Base-by-base conservation (phyloP, 2,797 vertebrate genomes). In the Taeniopygia guttata region DNA sequence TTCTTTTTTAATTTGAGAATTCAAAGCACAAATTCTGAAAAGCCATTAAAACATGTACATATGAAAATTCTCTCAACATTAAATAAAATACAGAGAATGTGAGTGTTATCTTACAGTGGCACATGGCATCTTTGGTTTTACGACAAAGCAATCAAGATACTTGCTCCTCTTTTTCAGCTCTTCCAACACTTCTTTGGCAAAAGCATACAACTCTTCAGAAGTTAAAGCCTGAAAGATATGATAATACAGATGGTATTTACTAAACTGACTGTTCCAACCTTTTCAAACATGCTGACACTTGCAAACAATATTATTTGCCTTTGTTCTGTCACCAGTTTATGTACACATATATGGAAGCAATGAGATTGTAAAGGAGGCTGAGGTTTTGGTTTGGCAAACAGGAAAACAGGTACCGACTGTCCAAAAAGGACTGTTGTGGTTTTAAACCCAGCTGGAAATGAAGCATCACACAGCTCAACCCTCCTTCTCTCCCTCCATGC, bases 81-180 rank as follows among this genome's bases (percentile, higher is more conserved):
- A 34, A 79, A 70, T 76, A 49, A 78, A 90, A 84, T 11, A 19
- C 1, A 49, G 64, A 72, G 38, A 89, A 59, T 3, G 15, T 58
- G 19, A 73, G 60, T 6, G 22, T 11, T 75, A 3, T 69, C 85
- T 90, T 87, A 96, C 92, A 4, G 10, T 29, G 20, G 20, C 34
- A 7, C 0, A 4, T 0, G 7, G 32, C 17, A 6, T 54, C 11
- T 5, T 2, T 48, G 29, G 7, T 91, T 96, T 80, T 93, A 98
- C 97, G 96, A 95, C 26, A 27, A 97, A 91, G 52, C 98, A 98
- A 46, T 98, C 97, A 69, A 99, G 98, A 90, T 99, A 99, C 17
- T 90, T 95, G 94, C 98, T 98, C 80, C 98, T 98, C 60, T 96
- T 97, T 72, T 68, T 97, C 63, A 99, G 34, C 52, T 98, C 97